Evolutionary conservation across 2,113 vertebrate genomes (phyloP).

Genomic region (Alligator mississippiensis): DNA sequence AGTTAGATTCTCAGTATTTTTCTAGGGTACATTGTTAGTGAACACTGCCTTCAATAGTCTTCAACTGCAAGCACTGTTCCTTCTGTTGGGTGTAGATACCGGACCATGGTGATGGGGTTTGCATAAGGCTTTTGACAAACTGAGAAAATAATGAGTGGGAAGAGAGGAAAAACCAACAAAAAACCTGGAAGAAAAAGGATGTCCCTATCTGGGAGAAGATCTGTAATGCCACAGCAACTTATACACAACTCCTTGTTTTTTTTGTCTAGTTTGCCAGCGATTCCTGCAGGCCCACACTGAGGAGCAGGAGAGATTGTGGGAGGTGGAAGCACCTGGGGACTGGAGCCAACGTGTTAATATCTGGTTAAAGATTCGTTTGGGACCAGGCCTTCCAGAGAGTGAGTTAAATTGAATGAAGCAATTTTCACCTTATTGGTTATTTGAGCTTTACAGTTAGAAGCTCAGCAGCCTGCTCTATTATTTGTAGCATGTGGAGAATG

Average conservation of each 20-base stretch:
- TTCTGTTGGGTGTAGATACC: not conserved
- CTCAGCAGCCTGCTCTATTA: not conserved
- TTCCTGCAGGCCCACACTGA: constrained; percentile 81
- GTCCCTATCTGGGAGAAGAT: not conserved
- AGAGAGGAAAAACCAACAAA: not conserved
- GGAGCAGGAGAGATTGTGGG: constrained; percentile 85
- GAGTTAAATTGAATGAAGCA: constrained; percentile 41
- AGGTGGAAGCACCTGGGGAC: constrained; percentile 88
- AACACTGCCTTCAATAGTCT: not conserved
- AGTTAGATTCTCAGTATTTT: not conserved
- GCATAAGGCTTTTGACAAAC: not conserved
- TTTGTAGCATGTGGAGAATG: not conserved
- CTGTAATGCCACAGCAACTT: not conserved
- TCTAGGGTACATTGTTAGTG: not conserved
- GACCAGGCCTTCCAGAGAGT: constrained; percentile 62
- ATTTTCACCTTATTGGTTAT: not conserved
- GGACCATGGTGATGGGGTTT: not conserved
- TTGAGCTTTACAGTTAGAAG: not conserved
- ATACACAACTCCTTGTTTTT: constrained; percentile 2
- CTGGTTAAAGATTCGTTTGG: constrained; percentile 88
- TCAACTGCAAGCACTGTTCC: not conserved
- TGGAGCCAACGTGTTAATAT: constrained; percentile 89
- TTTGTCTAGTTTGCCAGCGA: constrained; percentile 83
- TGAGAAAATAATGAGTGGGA: not conserved
- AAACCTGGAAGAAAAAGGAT: not conserved